phyloP scores from a whole-genome alignment of 1,140 invertebrate genomes.

The Leptinotarsa lineolata region DNA sequence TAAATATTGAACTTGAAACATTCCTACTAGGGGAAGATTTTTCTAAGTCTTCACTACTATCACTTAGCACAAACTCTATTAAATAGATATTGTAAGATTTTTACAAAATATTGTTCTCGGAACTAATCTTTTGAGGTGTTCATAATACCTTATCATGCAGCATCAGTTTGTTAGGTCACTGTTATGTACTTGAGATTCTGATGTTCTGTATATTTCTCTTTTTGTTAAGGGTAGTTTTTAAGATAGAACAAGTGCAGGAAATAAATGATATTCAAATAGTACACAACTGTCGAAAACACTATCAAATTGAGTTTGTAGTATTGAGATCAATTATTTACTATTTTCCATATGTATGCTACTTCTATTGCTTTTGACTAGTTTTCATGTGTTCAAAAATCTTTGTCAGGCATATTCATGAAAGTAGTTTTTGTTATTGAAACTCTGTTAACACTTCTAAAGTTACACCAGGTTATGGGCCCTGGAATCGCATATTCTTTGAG shows the following conservation, averaged over 20 bases:
- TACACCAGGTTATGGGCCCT: too few relatives aligned
- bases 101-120: conserved; percentile 3
- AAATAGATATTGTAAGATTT: conserved; percentile 4
- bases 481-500: too few relatives aligned
- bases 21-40: conserved; percentile 40
- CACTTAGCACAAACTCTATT: conserved; percentile 26
- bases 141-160: not conserved
- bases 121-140: conserved; percentile 14
- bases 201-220: not conserved
- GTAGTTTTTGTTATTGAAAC: too few relatives aligned
- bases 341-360: too few relatives aligned
- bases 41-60: conserved; percentile 17
- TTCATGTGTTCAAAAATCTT: too few relatives aligned
- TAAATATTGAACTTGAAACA: conserved; percentile 43
- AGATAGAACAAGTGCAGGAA: not conserved
- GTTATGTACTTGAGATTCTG: not conserved
- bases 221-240: not conserved
- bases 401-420: too few relatives aligned
- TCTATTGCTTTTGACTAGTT: too few relatives aligned
- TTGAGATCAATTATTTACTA: too few relatives aligned
- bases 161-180: not conserved
- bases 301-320: too few relatives aligned
- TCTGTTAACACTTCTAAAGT: too few relatives aligned
- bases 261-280: not conserved
- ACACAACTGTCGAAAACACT: too few relatives aligned